Evolutionary conservation across 2,888 invertebrate species (phyloP).

Genomic region (Matsumyia berberina): DNA sequence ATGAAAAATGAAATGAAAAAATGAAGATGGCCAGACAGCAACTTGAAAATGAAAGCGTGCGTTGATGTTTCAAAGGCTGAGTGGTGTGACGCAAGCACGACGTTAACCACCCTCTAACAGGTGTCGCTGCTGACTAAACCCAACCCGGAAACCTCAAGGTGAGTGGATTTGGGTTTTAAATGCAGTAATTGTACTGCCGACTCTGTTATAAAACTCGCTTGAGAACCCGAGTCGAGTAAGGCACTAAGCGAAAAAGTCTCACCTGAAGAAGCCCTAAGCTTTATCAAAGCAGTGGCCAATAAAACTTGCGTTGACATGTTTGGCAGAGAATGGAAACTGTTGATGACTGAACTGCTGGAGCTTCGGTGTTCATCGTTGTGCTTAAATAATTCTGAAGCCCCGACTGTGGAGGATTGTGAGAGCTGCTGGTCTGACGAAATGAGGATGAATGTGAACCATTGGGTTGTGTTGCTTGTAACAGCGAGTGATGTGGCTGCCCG

Average conservation of each 20-base stretch:
- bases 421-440: neutral
- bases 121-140: constrained; percentile 20
- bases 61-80: constrained; percentile 8
- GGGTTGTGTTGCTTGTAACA: neutral
- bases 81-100: neutral
- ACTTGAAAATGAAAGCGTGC: no score
- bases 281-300: constrained; percentile 2
- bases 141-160: constrained; percentile 5
- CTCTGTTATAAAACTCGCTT: neutral
- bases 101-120: constrained; percentile 7
- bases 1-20: no score
- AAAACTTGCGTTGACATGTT: neutral
- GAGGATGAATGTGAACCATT: neutral
- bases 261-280: neutral
- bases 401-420: neutral
- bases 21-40: no score
- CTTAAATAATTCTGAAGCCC: neutral
- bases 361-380: neutral
- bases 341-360: neutral
- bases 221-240: no score
- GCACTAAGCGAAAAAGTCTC: neutral
- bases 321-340: neutral
- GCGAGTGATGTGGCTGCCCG: neutral
- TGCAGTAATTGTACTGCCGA: neutral
- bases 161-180: neutral